Conservation (phyloP, 2,113 vertebrate species). For the Podarcis muralis region DNA sequence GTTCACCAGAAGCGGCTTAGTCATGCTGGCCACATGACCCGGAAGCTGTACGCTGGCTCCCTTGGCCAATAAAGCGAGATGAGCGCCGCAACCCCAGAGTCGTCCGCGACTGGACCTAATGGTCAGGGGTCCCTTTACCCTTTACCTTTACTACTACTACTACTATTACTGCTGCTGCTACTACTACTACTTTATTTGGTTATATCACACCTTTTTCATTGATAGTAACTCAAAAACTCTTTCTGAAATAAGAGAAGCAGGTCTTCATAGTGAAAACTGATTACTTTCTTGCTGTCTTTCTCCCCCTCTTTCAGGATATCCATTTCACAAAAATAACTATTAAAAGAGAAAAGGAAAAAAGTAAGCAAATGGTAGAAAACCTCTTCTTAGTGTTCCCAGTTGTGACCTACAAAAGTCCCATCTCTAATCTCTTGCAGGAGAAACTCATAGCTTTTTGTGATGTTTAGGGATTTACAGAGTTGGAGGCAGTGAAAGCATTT, state of each 20-base stretch:
- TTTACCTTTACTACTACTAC: too few species aligned
- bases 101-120: too few species aligned
- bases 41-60: too few species aligned
- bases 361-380: conserved; percentile 7
- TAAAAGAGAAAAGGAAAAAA: conserved; percentile 6
- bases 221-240: neutral
- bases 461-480: conserved; percentile 60
- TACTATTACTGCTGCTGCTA: too few species aligned
- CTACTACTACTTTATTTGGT: neutral
- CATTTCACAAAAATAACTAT: conserved; percentile 37
- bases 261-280: neutral
- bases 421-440: conserved; percentile 53
- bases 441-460: conserved; percentile 48
- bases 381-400: conserved; percentile 24
- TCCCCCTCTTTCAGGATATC: neutral
- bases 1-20: too few species aligned
- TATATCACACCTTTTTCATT: too few species aligned
- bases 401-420: conserved; percentile 53
- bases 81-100: too few species aligned
- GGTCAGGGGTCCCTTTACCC: too few species aligned
- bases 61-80: too few species aligned
- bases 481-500: conserved; percentile 56
- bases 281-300: neutral
- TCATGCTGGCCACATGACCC: too few species aligned
- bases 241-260: neutral